These are phyloP conservation scores for Todiramphus chloris DNA, from an alignment of 2,113 vertebrate species.

Conservation along the genomic window DNA sequence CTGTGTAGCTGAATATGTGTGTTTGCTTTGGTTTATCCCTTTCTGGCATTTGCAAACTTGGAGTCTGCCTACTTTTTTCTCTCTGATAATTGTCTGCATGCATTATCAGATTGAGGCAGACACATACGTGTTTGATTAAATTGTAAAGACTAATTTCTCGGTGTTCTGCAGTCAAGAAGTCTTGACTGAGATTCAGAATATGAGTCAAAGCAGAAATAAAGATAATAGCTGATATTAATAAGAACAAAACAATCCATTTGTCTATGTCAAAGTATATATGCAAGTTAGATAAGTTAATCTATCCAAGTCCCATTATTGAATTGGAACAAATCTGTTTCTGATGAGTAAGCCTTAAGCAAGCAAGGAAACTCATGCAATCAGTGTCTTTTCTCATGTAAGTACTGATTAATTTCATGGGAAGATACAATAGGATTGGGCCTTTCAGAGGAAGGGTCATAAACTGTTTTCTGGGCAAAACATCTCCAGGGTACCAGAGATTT, in stretches of 20 bases:
- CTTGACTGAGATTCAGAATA: constrained; percentile 25
- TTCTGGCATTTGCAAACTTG: background rate
- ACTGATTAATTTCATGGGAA: background rate
- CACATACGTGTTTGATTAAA: background rate
- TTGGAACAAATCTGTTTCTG: background rate
- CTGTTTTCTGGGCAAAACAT: background rate
- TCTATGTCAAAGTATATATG: background rate
- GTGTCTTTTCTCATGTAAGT: background rate
- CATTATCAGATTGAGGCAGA: background rate
- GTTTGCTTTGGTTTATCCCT: background rate
- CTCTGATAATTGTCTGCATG: background rate
- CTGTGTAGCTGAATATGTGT: background rate
- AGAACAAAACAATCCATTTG: constrained; percentile 13
- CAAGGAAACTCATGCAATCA: background rate
- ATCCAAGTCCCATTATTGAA: background rate
- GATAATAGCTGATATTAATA: constrained; percentile 18
- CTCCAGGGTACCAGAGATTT: background rate
- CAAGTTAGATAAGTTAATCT: background rate
- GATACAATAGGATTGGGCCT: background rate
- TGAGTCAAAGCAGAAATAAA: constrained; percentile 53
- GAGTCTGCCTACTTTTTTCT: background rate
- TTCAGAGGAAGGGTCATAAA: background rate
- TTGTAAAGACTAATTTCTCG: constrained; percentile 16
- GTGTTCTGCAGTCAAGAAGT: background rate
- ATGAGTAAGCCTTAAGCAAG: constrained; percentile 11